phyloP scores from a whole-genome alignment of 2,888 invertebrate genomes.

The Apocheima hispidaria region DNA sequence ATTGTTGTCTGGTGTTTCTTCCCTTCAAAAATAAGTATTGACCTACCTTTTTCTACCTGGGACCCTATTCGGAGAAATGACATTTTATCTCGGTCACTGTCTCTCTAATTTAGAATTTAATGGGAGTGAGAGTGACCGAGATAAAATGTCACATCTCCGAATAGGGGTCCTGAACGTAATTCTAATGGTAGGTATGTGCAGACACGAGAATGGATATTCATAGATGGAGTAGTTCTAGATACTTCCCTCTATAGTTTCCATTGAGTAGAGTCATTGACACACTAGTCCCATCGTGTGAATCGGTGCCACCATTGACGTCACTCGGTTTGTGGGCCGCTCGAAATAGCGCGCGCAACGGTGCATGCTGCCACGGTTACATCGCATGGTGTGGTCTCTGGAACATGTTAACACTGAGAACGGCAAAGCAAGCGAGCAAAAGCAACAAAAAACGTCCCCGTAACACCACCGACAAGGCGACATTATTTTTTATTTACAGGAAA shows the following conservation, averaged over 20 bases:
- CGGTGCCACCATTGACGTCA: slow-evolving; percentile 73
- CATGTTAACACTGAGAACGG: not conserved
- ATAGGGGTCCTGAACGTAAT: not conserved
- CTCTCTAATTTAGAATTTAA: too few species aligned
- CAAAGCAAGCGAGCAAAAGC: too few species aligned
- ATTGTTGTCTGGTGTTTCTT: too few species aligned
- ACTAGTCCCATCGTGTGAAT: slow-evolving; percentile 41
- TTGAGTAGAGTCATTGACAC: slow-evolving; percentile 35
- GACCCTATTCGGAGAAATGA: too few species aligned
- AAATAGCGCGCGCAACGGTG: slow-evolving; percentile 63
- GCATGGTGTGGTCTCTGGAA: slow-evolving; percentile 17
- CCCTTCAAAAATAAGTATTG: too few species aligned
- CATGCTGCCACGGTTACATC: slow-evolving; percentile 39
- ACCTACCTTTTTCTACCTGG: too few species aligned
- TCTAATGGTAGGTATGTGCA: not conserved
- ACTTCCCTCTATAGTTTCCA: slow-evolving; percentile 14
- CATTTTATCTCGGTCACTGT: too few species aligned
- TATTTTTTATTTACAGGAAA: too few species aligned
- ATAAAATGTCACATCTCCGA: not conserved
- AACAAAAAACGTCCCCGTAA: too few species aligned
- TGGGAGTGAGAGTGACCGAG: too few species aligned
- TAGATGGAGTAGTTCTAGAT: not conserved
- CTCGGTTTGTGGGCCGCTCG: slow-evolving; percentile 70
- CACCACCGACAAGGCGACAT: too few species aligned
- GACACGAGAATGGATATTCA: too few species aligned